These are phyloP conservation scores for Phylloscopus trochiloides DNA, from an alignment of 2,113 vertebrate species.

Conservation along the genomic window DNA sequence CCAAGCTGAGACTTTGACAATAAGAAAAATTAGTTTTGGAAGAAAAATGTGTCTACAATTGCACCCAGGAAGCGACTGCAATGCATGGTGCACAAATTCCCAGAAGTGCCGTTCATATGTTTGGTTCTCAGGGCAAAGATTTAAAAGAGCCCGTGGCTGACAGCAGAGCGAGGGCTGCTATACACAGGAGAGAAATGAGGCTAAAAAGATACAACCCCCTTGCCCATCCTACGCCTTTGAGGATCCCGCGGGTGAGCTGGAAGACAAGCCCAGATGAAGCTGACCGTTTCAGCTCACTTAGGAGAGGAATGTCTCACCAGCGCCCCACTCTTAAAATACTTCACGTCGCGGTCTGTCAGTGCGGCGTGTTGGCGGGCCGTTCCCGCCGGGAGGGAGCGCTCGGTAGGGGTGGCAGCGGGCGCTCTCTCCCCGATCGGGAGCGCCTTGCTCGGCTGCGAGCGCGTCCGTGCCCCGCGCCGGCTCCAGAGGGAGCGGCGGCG, in stretches of 20 bases:
- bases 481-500: rapidly evolving
- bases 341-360: rapidly evolving
- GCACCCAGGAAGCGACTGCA: rapidly evolving
- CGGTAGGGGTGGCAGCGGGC: rapidly evolving
- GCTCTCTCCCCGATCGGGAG: background rate
- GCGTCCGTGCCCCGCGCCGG: background rate
- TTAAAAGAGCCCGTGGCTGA: rapidly evolving
- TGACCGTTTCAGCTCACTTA: rapidly evolving
- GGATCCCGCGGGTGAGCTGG: rapidly evolving
- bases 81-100: rapidly evolving
- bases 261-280: background rate
- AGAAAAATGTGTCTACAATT: background rate
- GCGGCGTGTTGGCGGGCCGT: rapidly evolving
- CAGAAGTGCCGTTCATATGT: rapidly evolving
- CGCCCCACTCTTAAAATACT: rapidly evolving
- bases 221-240: rapidly evolving
- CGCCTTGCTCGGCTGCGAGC: background rate
- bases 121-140: background rate
- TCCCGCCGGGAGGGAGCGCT: background rate
- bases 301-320: rapidly evolving
- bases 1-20: background rate
- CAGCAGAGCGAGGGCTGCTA: rapidly evolving
- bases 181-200: rapidly evolving
- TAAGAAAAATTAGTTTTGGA: background rate
- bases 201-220: rapidly evolving